These are phyloP conservation scores for Pristionchus mayeri DNA, from an alignment of 2,888 invertebrate species.

Conservation along the genomic window DNA sequence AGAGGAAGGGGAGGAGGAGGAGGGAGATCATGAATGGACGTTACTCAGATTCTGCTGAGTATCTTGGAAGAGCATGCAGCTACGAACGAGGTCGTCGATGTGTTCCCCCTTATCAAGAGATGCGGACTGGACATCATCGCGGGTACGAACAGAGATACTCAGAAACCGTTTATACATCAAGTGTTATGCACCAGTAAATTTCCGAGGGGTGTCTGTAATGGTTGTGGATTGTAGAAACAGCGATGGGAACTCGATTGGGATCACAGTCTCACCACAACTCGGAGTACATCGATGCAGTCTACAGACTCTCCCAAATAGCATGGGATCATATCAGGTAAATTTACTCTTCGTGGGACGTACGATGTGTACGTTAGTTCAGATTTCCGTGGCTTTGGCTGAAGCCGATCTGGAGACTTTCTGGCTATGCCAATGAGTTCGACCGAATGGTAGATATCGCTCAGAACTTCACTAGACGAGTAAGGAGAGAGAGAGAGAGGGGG, in stretches of 20 bases:
- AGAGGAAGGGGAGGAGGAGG: too few relatives aligned
- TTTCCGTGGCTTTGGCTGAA: conserved; percentile 46
- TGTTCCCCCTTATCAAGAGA: conserved; percentile 45
- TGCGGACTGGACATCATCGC: conserved; percentile 42
- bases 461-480: conserved; percentile 38
- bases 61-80: conserved; percentile 33
- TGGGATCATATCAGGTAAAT: conserved; percentile 44
- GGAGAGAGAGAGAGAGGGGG: too few relatives aligned
- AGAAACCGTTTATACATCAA: too few relatives aligned
- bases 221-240: conserved; percentile 39
- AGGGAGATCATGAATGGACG: too few relatives aligned
- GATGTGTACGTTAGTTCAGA: too few relatives aligned
- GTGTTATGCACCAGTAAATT: too few relatives aligned
- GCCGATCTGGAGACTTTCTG: conserved; percentile 42
- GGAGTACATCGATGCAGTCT: conserved; percentile 38
- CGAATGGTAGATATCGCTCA: not conserved
- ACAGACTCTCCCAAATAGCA: conserved; percentile 23
- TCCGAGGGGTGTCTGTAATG: not conserved
- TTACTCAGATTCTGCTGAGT: conserved; percentile 8
- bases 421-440: conserved; percentile 43
- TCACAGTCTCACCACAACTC: conserved; percentile 29
- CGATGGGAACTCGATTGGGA: conserved; percentile 48
- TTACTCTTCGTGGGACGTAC: not conserved
- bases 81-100: conserved; percentile 43
- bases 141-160: not conserved